These are phyloP conservation scores for Cinclus mexicanus DNA, from an alignment of 2,113 vertebrate genomes.

Conservation along the genomic window DNA sequence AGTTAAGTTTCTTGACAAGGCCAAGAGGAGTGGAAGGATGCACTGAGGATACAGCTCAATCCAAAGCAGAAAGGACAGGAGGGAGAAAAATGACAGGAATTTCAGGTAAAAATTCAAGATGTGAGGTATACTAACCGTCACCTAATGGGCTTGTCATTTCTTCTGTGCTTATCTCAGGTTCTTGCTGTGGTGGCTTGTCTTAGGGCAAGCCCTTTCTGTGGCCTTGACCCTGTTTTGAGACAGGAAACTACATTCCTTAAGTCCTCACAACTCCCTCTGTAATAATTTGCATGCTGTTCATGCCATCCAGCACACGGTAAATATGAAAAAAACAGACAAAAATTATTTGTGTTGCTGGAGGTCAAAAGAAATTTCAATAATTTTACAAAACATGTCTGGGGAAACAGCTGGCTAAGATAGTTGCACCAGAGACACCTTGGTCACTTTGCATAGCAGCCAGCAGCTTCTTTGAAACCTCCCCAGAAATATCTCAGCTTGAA, in stretches of 20 bases:
- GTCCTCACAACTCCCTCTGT: neutral
- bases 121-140: neutral
- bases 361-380: neutral
- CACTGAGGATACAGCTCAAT: neutral
- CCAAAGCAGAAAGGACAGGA: neutral
- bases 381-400: neutral
- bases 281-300: neutral
- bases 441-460: neutral
- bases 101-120: neutral
- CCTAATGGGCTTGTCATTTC: neutral
- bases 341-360: neutral
- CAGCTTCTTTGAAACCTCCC: neutral
- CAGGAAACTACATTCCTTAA: neutral
- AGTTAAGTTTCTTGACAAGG: conserved; percentile 2
- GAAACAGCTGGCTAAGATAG: neutral
- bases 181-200: neutral
- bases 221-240: neutral
- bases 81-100: neutral
- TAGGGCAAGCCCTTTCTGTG: neutral
- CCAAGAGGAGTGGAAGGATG: neutral
- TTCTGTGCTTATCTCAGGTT: neutral
- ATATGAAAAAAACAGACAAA: neutral
- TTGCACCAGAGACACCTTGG: neutral
- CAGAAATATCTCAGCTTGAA: neutral
- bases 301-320: neutral